Conservation (phyloP, 2,113 vertebrate genomes). For the Eubucco bourcierii region DNA sequence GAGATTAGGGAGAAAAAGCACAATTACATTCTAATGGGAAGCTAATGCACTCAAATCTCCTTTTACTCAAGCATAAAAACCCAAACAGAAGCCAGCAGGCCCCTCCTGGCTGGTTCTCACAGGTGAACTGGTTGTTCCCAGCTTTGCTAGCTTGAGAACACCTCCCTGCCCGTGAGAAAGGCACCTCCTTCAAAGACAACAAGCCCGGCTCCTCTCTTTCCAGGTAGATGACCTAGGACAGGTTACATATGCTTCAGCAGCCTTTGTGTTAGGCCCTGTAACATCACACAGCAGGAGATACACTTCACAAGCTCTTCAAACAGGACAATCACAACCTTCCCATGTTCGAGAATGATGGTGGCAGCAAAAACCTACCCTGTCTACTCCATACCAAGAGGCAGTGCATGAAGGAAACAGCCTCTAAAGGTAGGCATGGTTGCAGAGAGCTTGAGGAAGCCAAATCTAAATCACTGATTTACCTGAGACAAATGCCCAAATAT, state of each 20-base stretch:
- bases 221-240: conserved; percentile 53
- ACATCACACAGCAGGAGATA: not conserved
- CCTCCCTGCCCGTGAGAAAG: conserved; percentile 47
- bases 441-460: not conserved
- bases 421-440: not conserved
- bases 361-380: accelerated
- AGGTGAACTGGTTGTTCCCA: conserved; percentile 37
- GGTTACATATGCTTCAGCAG: not conserved
- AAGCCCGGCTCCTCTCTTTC: conserved; percentile 37
- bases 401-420: accelerated
- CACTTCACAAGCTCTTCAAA: not conserved
- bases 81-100: conserved; percentile 40
- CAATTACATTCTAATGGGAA: conserved; percentile 39
- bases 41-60: not conserved
- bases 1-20: not conserved
- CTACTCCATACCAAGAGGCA: not conserved
- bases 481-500: not conserved
- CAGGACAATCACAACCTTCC: not conserved
- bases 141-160: not conserved
- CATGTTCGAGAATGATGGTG: accelerated
- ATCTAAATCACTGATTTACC: not conserved
- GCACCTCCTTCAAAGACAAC: conserved; percentile 49
- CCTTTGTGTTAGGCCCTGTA: not conserved
- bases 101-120: conserved; percentile 48
- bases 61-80: conserved; percentile 57